phyloP scores from a whole-genome alignment of 2,888 invertebrate genomes.

The Eupithecia subfuscata region DNA sequence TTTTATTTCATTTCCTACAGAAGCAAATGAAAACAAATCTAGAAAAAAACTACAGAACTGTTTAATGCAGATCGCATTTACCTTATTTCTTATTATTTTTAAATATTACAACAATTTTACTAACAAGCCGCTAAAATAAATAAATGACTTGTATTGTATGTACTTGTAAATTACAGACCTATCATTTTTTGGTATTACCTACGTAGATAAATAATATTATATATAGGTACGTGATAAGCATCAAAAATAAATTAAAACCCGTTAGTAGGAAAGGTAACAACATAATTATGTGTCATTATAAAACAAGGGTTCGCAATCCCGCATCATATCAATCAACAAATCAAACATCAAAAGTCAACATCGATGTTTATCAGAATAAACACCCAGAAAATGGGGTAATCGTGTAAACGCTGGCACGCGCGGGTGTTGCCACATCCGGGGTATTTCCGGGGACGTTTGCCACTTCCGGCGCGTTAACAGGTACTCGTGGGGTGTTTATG shows the following conservation, averaged over 20 bases:
- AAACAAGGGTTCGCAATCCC: not conserved
- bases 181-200: too few relatives aligned
- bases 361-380: slow-evolving; percentile 27
- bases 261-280: not conserved
- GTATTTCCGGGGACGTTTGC: slow-evolving; percentile 39
- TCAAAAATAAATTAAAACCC: not conserved
- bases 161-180: too few relatives aligned
- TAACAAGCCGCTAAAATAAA: too few relatives aligned
- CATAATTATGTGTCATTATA: not conserved
- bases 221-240: too few relatives aligned
- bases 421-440: slow-evolving; percentile 41
- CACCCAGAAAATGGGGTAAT: slow-evolving; percentile 34
- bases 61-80: too few relatives aligned
- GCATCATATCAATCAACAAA: slow-evolving; percentile 9
- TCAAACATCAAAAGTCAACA: slow-evolving; percentile 19
- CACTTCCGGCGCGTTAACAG: slow-evolving; percentile 25
- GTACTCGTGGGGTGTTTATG: not conserved
- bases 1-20: slow-evolving; percentile 25
- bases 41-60: too few relatives aligned
- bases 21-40: too few relatives aligned
- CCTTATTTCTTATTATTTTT: too few relatives aligned
- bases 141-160: too few relatives aligned
- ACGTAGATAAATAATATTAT: too few relatives aligned
- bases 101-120: too few relatives aligned
- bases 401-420: slow-evolving; percentile 42